Evolutionary conservation across 2,888 invertebrate genomes (phyloP), one percentile per base, ranked within the genome.

Genomic region (Tinea semifulvella): DNA sequence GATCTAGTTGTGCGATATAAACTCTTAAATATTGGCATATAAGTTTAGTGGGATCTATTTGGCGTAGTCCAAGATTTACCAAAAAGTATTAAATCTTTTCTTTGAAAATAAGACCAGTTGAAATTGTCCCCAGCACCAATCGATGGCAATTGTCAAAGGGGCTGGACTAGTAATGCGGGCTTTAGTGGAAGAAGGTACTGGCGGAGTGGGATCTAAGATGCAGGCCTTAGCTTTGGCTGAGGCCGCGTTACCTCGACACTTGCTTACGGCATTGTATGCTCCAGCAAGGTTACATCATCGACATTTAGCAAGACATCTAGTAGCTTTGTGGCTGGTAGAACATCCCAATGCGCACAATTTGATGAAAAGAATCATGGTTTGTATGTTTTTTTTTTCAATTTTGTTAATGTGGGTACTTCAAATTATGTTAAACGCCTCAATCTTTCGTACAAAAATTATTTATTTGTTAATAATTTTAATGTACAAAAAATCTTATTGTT

Each of bases 161-260:
- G 98, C 98, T 0, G 98, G 99, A 0, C 81, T 99, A 44, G 94
- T 99, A 40, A 93, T 98, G 90, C 88, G 98, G 50, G 98, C 99
- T 14, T 86, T 99, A 19, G 97, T 99, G 45, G 99, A 99, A 75
- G 99, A 99, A 72, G 98, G 98, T 2, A 92, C 93, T 53, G 85
- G 89, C n/a, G 90, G 91, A 56, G 91, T 96, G 10, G 95, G 97
- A 0, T 87, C 91, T 20, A 89, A 92, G 59, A 98, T 98, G 96
- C 98, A 98, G 75, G 90, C 94, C 42, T 80, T 99, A 51, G 96
- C 99, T 0, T 76, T 99, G 44, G 95, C 95, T 2, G 98, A 99
- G 75, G 98, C 98, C 2, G 98, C 99, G 0, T 75, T 99, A 44
- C 95, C 97, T 7, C 84, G 95, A 3, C 99, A 99, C 74, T 79